Base-by-base conservation (phyloP, 1,140 invertebrate genomes). In the Tyrophagus putrescentiae region DNA sequence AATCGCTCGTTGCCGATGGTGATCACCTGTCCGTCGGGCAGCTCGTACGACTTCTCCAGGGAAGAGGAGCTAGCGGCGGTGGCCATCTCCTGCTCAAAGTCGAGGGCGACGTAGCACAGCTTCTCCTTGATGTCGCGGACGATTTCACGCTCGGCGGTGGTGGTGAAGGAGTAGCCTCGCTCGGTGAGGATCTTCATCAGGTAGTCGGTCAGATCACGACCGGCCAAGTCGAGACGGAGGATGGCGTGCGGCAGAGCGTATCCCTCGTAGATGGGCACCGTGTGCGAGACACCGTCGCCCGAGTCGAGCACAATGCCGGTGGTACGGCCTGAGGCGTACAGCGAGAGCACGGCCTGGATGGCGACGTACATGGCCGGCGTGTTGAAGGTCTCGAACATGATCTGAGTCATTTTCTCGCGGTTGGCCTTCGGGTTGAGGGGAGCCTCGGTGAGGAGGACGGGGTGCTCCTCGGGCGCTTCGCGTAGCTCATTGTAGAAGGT, bases 51-150 rank as follows among this genome's bases (percentile, higher is more conserved):
- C 74, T 89, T 89, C 73, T 88, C 86, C 67, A 91, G 75, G 6
- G 85, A 87, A 65, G 81, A 85, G 69, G 83, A 85, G 65, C 83
- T 82, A 62, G 87, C 85, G 64, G 87, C 86, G 60, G 86, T 90
- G 68, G 84, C 84, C 88, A 93, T 93, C 76, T 93, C 89, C 76
- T 91, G 87, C 75, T 93, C 88, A 71, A 91, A 92, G 76, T 92
- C 88, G 27, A 92, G 76, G 50, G 88, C 89, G 53, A 93, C 85
- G 71, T 90, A 90, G 78, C 86, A 89, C 53, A 90, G 76, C 72
- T 90, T 91, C 72, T 90, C 87, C 75, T 89, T 93, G 76, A 92
- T 89, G 76, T 93, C 88, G 67, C 88, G 79, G 13, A 92, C 87
- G 69, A 93, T 92, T 80, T 90, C 86, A 68, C 84, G 77, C 75